Conservation (phyloP, 2,113 vertebrate genomes). For the Brachyistius frenatus region DNA sequence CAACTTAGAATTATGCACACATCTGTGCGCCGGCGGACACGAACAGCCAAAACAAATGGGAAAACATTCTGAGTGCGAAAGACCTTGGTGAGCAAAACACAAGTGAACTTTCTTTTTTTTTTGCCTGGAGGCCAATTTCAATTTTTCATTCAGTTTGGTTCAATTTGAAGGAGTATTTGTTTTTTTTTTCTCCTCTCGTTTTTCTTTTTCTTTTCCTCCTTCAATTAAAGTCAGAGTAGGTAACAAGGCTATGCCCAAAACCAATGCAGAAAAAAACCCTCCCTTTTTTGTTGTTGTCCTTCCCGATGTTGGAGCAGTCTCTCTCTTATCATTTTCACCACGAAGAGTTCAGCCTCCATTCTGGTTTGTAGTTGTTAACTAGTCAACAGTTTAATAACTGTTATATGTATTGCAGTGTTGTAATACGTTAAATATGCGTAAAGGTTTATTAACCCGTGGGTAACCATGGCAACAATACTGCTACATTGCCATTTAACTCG, state of each 20-base stretch:
- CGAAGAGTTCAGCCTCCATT: neutral
- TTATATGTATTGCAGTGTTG: too few relatives aligned
- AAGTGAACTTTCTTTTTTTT: slow-evolving; percentile 58
- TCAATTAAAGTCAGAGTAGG: slow-evolving; percentile 59
- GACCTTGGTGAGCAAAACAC: slow-evolving; percentile 75
- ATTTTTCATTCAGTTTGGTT: slow-evolving; percentile 53
- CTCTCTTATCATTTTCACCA: neutral
- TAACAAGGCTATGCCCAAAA: slow-evolving; percentile 44
- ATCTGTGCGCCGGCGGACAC: slow-evolving; percentile 39
- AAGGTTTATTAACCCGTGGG: too few relatives aligned
- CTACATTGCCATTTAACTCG: too few relatives aligned
- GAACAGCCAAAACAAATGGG: slow-evolving; percentile 37
- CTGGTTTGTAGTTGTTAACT: neutral
- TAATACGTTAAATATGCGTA: too few relatives aligned
- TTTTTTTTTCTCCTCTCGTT: neutral
- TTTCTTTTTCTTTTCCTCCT: slow-evolving; percentile 9
- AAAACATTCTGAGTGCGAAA: slow-evolving; percentile 49
- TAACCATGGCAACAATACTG: too few relatives aligned
- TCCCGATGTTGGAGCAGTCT: neutral
- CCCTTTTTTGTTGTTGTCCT: neutral
- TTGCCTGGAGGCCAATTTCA: slow-evolving; percentile 51
- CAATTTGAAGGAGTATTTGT: slow-evolving; percentile 40
- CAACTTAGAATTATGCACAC: slow-evolving; percentile 59
- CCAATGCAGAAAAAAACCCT: slow-evolving; percentile 17
- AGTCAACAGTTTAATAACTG: too few relatives aligned